phyloP scores from a whole-genome alignment of 1,140 invertebrate genomes.

The Hyphantria cunea region DNA sequence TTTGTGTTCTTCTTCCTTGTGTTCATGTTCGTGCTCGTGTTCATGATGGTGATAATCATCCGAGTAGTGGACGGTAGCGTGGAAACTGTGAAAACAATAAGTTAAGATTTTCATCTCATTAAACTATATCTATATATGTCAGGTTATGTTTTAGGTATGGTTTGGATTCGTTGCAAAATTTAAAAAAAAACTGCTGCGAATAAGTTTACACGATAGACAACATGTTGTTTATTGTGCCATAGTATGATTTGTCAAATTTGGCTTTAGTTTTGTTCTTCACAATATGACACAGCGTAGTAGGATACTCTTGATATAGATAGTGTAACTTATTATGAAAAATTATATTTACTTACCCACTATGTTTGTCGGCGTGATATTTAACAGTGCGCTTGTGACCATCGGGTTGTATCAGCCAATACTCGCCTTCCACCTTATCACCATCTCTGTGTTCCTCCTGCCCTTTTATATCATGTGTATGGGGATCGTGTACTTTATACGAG shows the following conservation, averaged over 20 bases:
- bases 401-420: constrained; percentile 79
- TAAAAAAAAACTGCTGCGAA: too few species aligned
- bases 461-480: constrained; percentile 77
- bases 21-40: constrained; percentile 27
- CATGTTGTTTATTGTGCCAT: too few species aligned
- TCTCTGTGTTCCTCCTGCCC: constrained; percentile 80
- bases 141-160: too few species aligned
- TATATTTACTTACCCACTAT: constrained; percentile 53
- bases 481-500: constrained; percentile 81
- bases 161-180: too few species aligned
- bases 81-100: constrained; percentile 25
- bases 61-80: constrained; percentile 38
- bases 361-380: constrained; percentile 73
- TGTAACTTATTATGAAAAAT: too few species aligned
- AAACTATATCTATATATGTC: too few species aligned
- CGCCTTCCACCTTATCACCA: constrained; percentile 82
- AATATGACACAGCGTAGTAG: too few species aligned
- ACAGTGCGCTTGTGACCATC: constrained; percentile 80
- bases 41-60: constrained; percentile 27
- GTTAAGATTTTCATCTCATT: too few species aligned
- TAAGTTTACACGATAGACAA: too few species aligned
- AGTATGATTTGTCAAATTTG: too few species aligned
- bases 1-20: constrained; percentile 25
- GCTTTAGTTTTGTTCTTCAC: too few species aligned
- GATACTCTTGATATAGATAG: too few species aligned